Percentiles rank a stretch among this genome's conserved stretches.
phyloP scores from a whole-genome alignment of 2,113 vertebrate species.

The Uria aalge region DNA sequence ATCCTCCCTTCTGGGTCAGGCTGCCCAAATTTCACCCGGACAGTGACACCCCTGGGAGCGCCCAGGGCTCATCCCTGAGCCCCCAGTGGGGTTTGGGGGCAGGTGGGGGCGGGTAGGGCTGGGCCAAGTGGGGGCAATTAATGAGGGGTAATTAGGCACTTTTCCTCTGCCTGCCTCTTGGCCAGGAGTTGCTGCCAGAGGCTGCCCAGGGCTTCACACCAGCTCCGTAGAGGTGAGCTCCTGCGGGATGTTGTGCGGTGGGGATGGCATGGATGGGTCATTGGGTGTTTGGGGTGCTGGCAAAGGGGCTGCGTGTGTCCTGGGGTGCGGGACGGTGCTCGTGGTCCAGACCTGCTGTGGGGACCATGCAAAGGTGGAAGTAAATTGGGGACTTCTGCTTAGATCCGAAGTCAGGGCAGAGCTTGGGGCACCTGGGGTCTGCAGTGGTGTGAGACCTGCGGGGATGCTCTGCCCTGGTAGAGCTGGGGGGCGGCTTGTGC shows the following conservation, averaged over 20 bases:
- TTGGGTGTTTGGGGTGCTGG: background rate
- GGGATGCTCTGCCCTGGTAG: fast-evolving
- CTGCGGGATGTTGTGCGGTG: fast-evolving
- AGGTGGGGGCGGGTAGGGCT: background rate
- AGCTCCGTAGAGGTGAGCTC: background rate
- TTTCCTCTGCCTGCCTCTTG: fast-evolving
- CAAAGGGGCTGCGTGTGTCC: background rate
- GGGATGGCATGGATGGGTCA: background rate
- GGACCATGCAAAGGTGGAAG: background rate
- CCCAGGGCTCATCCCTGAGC: background rate
- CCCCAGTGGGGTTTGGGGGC: background rate
- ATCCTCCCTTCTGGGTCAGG: background rate
- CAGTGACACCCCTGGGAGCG: background rate
- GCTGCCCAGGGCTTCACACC: background rate
- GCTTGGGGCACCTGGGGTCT: background rate
- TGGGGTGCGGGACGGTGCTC: fast-evolving
- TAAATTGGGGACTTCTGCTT: background rate
- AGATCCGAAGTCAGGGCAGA: background rate
- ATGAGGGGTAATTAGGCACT: background rate
- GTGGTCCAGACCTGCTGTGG: fast-evolving
- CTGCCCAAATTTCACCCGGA: background rate
- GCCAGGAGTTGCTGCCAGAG: background rate
- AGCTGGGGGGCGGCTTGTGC: fast-evolving
- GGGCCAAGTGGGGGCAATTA: background rate
- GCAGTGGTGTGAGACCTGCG: fast-evolving